Percentiles rank a stretch among this genome's conserved stretches.
Evolutionary conservation across 2,113 vertebrate species (phyloP).

Genomic region (Zosterops japonicus): DNA sequence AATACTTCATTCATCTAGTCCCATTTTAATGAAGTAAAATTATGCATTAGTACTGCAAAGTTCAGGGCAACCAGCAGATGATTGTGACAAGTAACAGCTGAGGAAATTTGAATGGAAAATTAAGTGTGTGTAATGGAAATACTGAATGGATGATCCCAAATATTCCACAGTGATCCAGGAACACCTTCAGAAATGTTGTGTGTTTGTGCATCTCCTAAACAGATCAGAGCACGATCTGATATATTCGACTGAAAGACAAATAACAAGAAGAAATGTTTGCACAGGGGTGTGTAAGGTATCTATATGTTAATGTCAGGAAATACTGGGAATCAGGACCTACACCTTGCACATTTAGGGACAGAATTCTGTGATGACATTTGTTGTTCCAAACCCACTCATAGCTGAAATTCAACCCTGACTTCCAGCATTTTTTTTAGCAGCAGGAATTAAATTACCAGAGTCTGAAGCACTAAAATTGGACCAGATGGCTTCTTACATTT

Average conservation of each 20-base stretch:
- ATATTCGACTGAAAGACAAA: not conserved
- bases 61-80: not conserved
- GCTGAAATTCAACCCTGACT: not conserved
- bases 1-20: not conserved
- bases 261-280: not conserved
- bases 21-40: not conserved
- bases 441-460: not conserved
- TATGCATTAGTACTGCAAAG: not conserved
- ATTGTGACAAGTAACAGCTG: not conserved
- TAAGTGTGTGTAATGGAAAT: not conserved
- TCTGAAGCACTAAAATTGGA: not conserved
- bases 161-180: not conserved
- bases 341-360: not conserved
- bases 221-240: not conserved
- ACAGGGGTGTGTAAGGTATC: not conserved
- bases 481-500: not conserved
- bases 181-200: not conserved
- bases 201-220: not conserved
- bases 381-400: not conserved
- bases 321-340: not conserved
- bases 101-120: not conserved
- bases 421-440: not conserved
- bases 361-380: not conserved
- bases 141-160: not conserved
- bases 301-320: not conserved